Percentiles rank a stretch among this genome's conserved stretches.
phyloP scores from a whole-genome alignment of 2,113 vertebrate genomes.

The Motacilla tschutschensis region DNA sequence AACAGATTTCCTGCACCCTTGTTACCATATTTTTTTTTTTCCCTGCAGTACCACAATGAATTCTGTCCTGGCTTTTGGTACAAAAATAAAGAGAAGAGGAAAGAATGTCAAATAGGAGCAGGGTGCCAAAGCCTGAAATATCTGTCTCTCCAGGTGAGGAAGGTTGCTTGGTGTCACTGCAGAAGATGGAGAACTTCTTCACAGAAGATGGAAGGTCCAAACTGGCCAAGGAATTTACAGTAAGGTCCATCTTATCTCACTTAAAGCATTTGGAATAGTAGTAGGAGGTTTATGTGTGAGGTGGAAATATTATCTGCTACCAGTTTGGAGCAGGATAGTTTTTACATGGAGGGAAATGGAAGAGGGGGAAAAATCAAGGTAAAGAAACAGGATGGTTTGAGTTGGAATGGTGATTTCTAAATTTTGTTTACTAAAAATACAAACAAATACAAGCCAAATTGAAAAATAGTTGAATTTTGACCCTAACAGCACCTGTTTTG shows the following conservation, averaged over 20 bases:
- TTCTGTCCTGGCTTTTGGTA: not conserved
- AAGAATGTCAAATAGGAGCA: not conserved
- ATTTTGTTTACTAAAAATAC: not conserved
- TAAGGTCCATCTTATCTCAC: not conserved
- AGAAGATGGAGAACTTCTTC: not conserved
- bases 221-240: not conserved
- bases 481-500: fast-evolving
- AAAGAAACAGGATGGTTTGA: not conserved
- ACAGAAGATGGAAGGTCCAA: not conserved
- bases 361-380: not conserved
- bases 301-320: not conserved
- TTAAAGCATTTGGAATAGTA: not conserved
- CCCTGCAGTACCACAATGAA: not conserved
- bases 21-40: not conserved
- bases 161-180: not conserved
- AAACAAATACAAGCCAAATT: not conserved
- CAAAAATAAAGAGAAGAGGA: not conserved
- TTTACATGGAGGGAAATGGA: not conserved
- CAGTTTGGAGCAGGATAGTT: not conserved
- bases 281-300: no score
- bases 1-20: not conserved
- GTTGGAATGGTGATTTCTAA: not conserved
- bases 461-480: not conserved
- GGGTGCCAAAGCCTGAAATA: not conserved
- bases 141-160: not conserved